Percentiles rank a stretch among this genome's conserved stretches.
Evolutionary conservation across 2,797 vertebrate species (phyloP).

Genomic region (Darevskia mixta): DNA sequence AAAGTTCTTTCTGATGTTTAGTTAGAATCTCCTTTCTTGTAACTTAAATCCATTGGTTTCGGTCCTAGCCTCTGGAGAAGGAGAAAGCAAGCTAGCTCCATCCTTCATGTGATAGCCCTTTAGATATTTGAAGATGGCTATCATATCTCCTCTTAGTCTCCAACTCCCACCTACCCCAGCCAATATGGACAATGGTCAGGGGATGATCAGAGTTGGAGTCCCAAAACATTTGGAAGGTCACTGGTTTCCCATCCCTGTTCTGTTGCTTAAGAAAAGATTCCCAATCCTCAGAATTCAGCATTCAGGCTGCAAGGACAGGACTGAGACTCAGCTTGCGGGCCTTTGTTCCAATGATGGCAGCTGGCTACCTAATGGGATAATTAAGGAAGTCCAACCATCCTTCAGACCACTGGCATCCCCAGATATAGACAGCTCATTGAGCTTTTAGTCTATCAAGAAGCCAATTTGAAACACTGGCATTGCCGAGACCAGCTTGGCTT

Average conservation of each 20-base stretch:
- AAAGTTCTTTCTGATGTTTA: too few species aligned
- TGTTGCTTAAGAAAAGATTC: neutral
- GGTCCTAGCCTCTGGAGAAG: too few species aligned
- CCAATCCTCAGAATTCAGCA: neutral
- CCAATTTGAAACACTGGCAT: constrained; percentile 45
- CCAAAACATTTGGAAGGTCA: too few species aligned
- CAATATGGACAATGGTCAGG: too few species aligned
- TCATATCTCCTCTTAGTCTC: neutral
- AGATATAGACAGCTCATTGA: constrained; percentile 28
- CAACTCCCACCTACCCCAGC: too few species aligned
- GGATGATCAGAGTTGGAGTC: too few species aligned
- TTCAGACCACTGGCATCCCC: neutral
- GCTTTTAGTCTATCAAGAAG: constrained; percentile 41
- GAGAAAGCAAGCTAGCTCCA: too few species aligned
- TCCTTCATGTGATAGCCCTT: too few species aligned
- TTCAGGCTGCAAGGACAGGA: neutral
- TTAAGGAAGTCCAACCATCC: constrained; percentile 29
- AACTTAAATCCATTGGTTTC: too few species aligned
- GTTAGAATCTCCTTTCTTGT: too few species aligned
- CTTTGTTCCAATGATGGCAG: constrained; percentile 1
- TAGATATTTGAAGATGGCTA: too few species aligned
- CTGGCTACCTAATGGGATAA: constrained; percentile 25
- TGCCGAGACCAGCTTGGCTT: constrained; percentile 49
- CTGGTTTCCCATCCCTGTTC: too few species aligned
- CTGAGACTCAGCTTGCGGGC: constrained; percentile 7